Evolutionary conservation across 2,113 vertebrate genomes (phyloP).

Genomic region (Eptesicus fuscus): DNA sequence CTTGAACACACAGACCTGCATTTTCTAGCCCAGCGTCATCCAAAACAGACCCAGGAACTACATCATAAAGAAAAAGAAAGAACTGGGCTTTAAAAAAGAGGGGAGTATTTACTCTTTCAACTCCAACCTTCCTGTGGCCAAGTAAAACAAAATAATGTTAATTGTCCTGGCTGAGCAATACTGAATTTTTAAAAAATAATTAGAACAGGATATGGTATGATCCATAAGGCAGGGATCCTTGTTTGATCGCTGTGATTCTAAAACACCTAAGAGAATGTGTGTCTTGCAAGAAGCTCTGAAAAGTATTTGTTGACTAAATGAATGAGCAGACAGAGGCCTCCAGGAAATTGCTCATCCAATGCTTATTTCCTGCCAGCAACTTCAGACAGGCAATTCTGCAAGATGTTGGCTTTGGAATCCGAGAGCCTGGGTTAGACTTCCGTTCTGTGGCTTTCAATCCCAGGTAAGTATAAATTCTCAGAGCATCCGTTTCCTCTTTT

Average conservation of each 20-base stretch:
- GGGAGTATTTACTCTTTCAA: background rate
- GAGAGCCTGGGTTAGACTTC: background rate
- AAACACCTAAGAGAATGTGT: background rate
- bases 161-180: background rate
- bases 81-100: background rate
- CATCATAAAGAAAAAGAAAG: background rate
- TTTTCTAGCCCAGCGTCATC: background rate
- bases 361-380: background rate
- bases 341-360: background rate
- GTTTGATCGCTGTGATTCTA: background rate
- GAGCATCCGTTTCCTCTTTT: background rate
- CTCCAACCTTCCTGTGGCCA: background rate
- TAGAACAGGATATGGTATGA: background rate
- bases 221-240: background rate
- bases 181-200: background rate
- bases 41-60: background rate
- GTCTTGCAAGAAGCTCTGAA: fast-evolving
- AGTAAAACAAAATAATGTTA: background rate
- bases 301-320: background rate
- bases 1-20: background rate
- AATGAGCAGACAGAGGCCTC: background rate
- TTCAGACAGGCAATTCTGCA: background rate
- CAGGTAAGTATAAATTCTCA: background rate
- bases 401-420: background rate
- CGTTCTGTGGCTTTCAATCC: background rate